Conservation (phyloP, 1,140 invertebrate species). For the Nasonia longicornis region DNA sequence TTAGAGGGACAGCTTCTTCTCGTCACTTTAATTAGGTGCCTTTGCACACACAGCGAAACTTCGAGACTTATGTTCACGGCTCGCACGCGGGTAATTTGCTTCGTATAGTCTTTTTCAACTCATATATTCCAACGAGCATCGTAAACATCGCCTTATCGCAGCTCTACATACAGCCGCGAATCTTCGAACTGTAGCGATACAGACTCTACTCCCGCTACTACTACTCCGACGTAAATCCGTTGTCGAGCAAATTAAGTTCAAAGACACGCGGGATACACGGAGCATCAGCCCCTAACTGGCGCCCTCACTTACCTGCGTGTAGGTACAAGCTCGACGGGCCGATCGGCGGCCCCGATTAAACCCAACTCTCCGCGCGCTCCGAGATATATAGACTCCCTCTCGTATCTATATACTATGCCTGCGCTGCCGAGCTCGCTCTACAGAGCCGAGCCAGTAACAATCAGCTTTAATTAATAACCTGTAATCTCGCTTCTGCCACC, state of each 20-base stretch:
- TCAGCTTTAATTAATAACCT: slow-evolving; percentile 66
- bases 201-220: not conserved
- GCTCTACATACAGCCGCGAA: not conserved
- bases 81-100: too few species aligned
- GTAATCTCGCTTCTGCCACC: slow-evolving; percentile 50
- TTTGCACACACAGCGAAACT: not conserved
- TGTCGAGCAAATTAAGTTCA: slow-evolving; percentile 41
- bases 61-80: not conserved
- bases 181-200: not conserved
- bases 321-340: slow-evolving; percentile 25
- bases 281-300: slow-evolving; percentile 13
- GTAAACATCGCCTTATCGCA: not conserved
- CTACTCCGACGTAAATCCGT: slow-evolving; percentile 24
- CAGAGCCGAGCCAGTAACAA: slow-evolving; percentile 55
- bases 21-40: not conserved
- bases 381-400: slow-evolving; percentile 3
- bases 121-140: not conserved
- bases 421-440: not conserved
- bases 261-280: not conserved
- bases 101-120: too few species aligned
- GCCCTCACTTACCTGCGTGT: slow-evolving; percentile 37
- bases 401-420: not conserved
- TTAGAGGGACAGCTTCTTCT: not conserved
- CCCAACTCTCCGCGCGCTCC: not conserved
- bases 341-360: slow-evolving; percentile 33